Evolutionary conservation across 2,113 vertebrate species (phyloP).

Genomic region (Gymnorhina tibicen): DNA sequence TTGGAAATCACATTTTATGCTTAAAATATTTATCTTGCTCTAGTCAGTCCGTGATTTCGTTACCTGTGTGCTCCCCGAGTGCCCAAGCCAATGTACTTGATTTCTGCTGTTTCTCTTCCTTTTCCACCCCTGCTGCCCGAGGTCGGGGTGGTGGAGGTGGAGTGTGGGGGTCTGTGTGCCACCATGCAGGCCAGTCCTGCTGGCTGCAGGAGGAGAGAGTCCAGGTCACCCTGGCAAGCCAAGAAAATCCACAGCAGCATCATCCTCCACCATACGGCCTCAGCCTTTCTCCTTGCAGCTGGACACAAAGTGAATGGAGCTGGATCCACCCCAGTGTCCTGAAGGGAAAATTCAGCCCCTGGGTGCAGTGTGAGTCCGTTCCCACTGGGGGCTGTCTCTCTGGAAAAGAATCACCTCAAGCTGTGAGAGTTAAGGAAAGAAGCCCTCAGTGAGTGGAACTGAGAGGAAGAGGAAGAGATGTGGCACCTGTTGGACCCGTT

Average conservation of each 20-base stretch:
- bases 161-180: not conserved
- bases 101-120: not conserved
- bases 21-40: conserved; percentile 48
- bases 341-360: not conserved
- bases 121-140: rapidly evolving
- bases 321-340: not conserved
- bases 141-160: not conserved
- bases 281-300: not conserved
- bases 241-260: not conserved
- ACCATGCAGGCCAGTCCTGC: not conserved
- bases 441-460: not conserved
- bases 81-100: rapidly evolving
- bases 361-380: rapidly evolving
- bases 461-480: not conserved
- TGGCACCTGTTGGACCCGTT: not conserved
- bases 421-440: not conserved
- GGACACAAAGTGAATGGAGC: not conserved
- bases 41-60: not conserved
- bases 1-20: conserved; percentile 21
- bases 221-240: not conserved
- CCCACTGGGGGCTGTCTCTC: not conserved
- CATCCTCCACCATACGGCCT: rapidly evolving
- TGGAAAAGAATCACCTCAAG: not conserved
- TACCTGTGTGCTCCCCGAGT: not conserved
- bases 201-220: not conserved